Conservation (phyloP, 2,797 vertebrate genomes). For the Macropus fuliginosus region DNA sequence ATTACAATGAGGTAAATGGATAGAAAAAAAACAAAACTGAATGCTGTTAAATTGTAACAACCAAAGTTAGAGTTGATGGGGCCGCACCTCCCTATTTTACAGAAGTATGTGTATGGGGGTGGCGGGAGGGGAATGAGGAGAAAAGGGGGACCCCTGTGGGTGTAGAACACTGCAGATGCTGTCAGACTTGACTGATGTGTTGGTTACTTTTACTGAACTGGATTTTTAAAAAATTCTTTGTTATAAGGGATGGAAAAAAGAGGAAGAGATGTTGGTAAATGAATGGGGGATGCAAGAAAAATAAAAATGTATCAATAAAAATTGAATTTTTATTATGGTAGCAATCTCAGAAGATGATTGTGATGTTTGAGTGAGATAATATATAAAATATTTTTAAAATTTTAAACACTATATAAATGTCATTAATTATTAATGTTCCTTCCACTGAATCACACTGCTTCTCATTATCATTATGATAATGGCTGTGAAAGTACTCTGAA, state of each 20-base stretch:
- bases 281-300: background rate
- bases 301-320: background rate
- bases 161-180: background rate
- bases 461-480: background rate
- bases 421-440: background rate
- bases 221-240: background rate
- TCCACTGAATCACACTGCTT: background rate
- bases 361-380: background rate
- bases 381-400: background rate
- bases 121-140: background rate
- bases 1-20: background rate
- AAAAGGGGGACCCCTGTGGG: background rate
- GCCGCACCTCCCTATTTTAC: background rate
- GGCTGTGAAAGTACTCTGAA: background rate
- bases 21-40: background rate
- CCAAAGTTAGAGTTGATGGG: background rate
- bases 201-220: background rate
- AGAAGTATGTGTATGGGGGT: background rate
- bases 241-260: background rate
- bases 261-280: background rate
- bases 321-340: background rate
- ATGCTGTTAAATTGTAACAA: background rate
- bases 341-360: background rate
- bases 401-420: background rate
- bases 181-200: background rate